phyloP scores from a whole-genome alignment of 2,113 vertebrate species.

The Corapipo altera region DNA sequence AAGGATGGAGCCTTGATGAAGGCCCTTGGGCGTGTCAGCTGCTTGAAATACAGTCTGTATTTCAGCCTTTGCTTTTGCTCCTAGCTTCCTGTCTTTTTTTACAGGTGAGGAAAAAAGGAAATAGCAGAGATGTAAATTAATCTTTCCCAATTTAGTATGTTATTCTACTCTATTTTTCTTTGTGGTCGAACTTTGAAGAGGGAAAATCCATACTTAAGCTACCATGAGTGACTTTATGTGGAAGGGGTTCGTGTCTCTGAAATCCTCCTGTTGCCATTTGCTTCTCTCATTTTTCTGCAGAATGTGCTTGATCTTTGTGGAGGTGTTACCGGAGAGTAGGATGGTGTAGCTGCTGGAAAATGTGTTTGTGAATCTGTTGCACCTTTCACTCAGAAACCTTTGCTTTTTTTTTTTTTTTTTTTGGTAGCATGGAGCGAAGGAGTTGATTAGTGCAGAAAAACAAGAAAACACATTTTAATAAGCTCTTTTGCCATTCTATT shows the following conservation, averaged over 20 bases:
- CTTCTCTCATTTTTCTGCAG: background rate
- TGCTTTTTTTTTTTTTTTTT: background rate
- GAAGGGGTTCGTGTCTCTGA: background rate
- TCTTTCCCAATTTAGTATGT: background rate
- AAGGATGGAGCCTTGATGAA: background rate
- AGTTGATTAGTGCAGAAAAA: background rate
- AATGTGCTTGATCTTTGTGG: background rate
- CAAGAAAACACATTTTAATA: background rate
- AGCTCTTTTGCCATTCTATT: background rate
- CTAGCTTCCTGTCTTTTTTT: background rate
- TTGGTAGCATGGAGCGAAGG: background rate
- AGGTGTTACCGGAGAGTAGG: background rate
- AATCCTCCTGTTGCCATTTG: background rate
- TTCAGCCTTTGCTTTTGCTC: background rate
- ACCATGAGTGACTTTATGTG: background rate
- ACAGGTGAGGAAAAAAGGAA: background rate
- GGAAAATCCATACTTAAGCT: background rate
- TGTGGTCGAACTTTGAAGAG: background rate
- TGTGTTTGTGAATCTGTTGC: background rate
- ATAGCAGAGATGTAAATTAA: background rate
- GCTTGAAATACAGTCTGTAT: background rate
- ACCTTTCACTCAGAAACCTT: background rate
- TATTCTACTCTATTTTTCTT: background rate
- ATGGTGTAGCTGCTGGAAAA: background rate
- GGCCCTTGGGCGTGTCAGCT: background rate